Base-by-base conservation (phyloP, 2,888 invertebrate genomes). In the Cynaeus angustus region DNA sequence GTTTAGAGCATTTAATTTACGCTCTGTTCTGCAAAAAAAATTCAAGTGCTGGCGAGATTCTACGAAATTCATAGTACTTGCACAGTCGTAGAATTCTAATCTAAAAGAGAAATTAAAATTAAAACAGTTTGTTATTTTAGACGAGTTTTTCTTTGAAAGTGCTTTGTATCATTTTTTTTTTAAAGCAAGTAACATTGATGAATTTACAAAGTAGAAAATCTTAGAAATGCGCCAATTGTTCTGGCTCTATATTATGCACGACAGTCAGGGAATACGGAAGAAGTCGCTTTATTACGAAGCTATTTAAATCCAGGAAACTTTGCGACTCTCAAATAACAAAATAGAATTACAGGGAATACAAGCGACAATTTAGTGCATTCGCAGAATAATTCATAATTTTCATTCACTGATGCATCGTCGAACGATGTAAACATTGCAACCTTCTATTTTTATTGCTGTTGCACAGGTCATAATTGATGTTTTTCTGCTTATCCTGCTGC, bases 391-490 rank as follows among this genome's bases (percentile, higher is more conserved):
- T 33, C n/a, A 33, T n/a, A n/a, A 33, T n/a, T 33, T 33, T 33
- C 33, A 33, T 33, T 33, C 33, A 33, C 33, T 7, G 3, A 33
- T 33, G 33, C 33, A n/a, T 9, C 33, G 33, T 33, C 33, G 7
- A 33, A 33, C 33, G 33, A n/a, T 41, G 59, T 38, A 59, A 59
- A 59, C 46, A 46, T 7, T 14, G 33, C 0, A 10, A n/a, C 16
- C 41, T 9, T 37, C 62, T 43, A 64, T 64, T 53, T 64, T 64
- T 53, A 50, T 48, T 38, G 50, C 12, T 64, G 41, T 5, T 64
- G 62, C 50, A 28, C 10, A 38, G 62, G 21, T 37, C 45, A 61
- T 61, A 64, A 64, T 64, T 64, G 53, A 64, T 64, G 64, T 41
- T 52, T 64, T 21, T 14, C 38, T n/a, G 13, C 33, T 10, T n/a